A percentile compares a stretch with the other conserved stretches of the same genome.
phyloP scores from a whole-genome alignment of 2,888 invertebrate species.

The Chamaedrilus cognettii region DNA sequence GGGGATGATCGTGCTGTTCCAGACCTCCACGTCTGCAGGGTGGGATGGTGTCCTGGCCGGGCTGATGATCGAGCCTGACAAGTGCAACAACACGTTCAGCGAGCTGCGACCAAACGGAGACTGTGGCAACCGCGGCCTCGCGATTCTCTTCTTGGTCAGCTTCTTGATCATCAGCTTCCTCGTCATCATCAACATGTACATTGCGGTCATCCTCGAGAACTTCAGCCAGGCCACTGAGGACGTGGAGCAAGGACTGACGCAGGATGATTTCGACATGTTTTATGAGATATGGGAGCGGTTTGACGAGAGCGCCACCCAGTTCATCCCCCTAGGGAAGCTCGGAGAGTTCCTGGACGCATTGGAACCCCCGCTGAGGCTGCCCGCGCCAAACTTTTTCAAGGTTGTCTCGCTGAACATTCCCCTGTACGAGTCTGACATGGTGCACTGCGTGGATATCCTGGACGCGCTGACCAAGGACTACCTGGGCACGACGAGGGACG shows the following conservation, averaged over 20 bases:
- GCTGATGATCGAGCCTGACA: conserved; percentile 75
- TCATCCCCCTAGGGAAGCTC: conserved; percentile 90
- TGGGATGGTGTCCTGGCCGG: conserved; percentile 96
- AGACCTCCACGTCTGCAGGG: conserved; percentile 72
- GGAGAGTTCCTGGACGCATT: conserved; percentile 92
- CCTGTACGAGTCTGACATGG: conserved; percentile 93
- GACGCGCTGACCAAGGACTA: conserved; percentile 98
- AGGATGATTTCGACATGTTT: conserved; percentile 99
- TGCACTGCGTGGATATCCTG: conserved; percentile 98
- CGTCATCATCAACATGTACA: conserved; percentile 99
- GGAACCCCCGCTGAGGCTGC: conserved; percentile 93
- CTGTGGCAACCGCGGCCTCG: conserved; percentile 92
- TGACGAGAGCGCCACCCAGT: conserved; percentile 97
- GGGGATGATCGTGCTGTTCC: conserved; percentile 96
- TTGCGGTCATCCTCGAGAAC: conserved; percentile 99
- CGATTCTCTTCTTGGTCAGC: conserved; percentile 91
- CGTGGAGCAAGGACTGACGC: conserved; percentile 78
- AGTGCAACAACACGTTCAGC: conserved; percentile 24
- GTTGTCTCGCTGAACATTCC: conserved; percentile 99
- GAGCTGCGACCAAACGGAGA: conserved; percentile 60
- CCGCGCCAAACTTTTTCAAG: conserved; percentile 98
- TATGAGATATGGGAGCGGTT: conserved; percentile 99
- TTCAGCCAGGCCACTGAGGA: conserved; percentile 99
- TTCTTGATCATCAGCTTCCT: conserved; percentile 98
- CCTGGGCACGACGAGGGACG: conserved; percentile 89